Evolutionary conservation across 1,140 invertebrate species (phyloP).

Genomic region (Neodiprion virginianus): DNA sequence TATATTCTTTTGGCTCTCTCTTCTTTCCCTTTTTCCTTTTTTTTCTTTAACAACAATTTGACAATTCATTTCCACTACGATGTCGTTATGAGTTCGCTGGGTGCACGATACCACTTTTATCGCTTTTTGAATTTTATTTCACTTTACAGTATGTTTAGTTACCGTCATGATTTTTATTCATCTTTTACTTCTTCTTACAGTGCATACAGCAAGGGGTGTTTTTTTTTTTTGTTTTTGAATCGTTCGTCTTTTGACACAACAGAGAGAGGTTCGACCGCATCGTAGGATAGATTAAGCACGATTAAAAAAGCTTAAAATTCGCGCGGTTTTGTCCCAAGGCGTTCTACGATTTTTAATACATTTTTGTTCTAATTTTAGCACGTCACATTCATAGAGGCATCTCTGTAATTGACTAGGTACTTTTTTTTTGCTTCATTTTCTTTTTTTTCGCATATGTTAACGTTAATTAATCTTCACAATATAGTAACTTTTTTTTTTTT

Average conservation of each 20-base stretch:
- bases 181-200: too few relatives aligned
- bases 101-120: not conserved
- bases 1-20: not conserved
- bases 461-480: constrained; percentile 15
- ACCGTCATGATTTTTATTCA: too few relatives aligned
- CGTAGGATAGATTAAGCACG: constrained; percentile 38
- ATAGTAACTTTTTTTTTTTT: constrained; percentile 22
- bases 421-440: constrained; percentile 34
- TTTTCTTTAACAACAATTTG: not conserved
- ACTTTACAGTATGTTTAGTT: too few relatives aligned
- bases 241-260: too few relatives aligned
- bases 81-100: not conserved
- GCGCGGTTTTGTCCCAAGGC: constrained; percentile 30
- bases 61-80: not conserved
- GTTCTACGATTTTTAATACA: constrained; percentile 34
- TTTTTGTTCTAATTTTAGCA: constrained; percentile 9
- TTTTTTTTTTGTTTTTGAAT: not conserved
- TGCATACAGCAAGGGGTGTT: not conserved
- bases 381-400: constrained; percentile 52
- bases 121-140: not conserved
- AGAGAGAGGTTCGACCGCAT: constrained; percentile 28
- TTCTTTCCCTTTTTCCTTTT: not conserved
- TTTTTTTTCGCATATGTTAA: constrained; percentile 31
- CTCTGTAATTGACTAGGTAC: constrained; percentile 52
- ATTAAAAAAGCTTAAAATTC: constrained; percentile 41